These are phyloP conservation scores for Cephalopholis sonnerati DNA, from an alignment of 2,113 vertebrate species.

Conservation along the genomic window DNA sequence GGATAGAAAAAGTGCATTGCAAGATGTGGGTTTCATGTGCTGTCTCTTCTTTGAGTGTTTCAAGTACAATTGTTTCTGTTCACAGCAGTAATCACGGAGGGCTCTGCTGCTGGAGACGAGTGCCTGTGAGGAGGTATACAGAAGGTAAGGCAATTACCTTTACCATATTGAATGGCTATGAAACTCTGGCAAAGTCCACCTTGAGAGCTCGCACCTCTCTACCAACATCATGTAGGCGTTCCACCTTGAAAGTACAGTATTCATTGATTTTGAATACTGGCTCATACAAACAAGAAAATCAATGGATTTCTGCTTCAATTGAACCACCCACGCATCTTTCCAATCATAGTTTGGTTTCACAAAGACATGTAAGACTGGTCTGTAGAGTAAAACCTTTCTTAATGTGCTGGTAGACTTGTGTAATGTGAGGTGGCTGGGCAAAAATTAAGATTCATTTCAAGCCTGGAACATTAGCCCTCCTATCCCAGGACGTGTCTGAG, in stretches of 20 bases:
- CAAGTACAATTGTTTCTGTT: constrained; percentile 33
- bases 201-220: neutral
- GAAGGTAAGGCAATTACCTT: constrained; percentile 38
- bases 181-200: constrained; percentile 2
- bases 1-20: neutral
- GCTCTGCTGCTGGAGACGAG: neutral
- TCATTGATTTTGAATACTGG: constrained; percentile 37
- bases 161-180: neutral
- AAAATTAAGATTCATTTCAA: neutral
- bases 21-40: neutral
- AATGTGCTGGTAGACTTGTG: neutral
- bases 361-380: neutral
- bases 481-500: neutral
- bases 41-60: neutral
- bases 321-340: constrained; percentile 27
- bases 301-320: neutral
- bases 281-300: constrained; percentile 35
- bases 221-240: constrained; percentile 1
- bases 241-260: constrained; percentile 7
- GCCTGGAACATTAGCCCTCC: neutral
- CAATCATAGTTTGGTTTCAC: constrained; percentile 6
- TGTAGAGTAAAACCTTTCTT: neutral
- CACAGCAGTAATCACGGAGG: constrained; percentile 21
- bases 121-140: neutral
- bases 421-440: neutral